Conservation (phyloP, 1,140 invertebrate species). For the Drosophila sechellia region DNA sequence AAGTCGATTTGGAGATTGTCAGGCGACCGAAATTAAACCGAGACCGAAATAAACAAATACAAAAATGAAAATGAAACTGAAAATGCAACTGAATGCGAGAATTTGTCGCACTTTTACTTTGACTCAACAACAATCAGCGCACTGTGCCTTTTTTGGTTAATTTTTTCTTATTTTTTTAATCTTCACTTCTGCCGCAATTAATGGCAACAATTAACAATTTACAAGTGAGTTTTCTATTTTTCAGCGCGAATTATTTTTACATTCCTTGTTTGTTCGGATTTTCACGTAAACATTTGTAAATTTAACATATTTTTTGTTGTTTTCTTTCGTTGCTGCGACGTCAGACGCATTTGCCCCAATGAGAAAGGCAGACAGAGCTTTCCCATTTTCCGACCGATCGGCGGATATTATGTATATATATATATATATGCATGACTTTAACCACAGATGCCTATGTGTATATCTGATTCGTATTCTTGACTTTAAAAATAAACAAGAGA, state of each 20-base stretch:
- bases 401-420: constrained; percentile 12
- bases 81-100: not conserved
- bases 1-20: constrained; percentile 20
- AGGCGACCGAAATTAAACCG: constrained; percentile 17
- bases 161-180: not conserved
- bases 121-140: constrained; percentile 41
- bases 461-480: constrained; percentile 26
- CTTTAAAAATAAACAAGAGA: constrained; percentile 37
- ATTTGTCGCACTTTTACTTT: constrained; percentile 38
- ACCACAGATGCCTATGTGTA: not conserved
- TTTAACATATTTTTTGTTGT: not conserved
- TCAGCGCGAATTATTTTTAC: constrained; percentile 25
- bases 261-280: constrained; percentile 4
- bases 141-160: constrained; percentile 18
- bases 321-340: constrained; percentile 33
- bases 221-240: constrained; percentile 16
- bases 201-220: constrained; percentile 49
- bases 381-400: constrained; percentile 7
- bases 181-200: constrained; percentile 6
- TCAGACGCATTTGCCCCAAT: constrained; percentile 64
- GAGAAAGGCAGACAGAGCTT: constrained; percentile 7
- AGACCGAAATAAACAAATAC: constrained; percentile 27
- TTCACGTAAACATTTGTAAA: not conserved
- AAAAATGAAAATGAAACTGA: too few relatives aligned
- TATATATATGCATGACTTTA: constrained; percentile 9